Evolutionary conservation across 2,113 vertebrate species (phyloP).

Genomic region (Hypocryptadius cinnamomeus): DNA sequence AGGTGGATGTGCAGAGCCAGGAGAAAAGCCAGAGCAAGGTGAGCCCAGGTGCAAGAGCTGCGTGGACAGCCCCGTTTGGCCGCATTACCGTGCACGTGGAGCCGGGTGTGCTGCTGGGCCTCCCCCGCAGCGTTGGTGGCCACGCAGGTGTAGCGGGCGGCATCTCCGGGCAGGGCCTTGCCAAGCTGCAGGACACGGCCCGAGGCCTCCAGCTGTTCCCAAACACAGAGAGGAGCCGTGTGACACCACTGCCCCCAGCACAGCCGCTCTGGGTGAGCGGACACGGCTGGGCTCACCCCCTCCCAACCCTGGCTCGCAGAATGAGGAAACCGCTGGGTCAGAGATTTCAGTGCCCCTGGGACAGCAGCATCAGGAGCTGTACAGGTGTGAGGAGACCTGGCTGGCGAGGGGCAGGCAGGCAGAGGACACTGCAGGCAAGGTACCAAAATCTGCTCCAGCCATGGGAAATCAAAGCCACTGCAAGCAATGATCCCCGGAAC

Average conservation of each 20-base stretch:
- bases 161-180: conserved; percentile 77
- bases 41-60: background rate
- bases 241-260: background rate
- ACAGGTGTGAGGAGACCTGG: background rate
- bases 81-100: conserved; percentile 87
- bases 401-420: background rate
- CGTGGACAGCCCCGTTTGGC: background rate
- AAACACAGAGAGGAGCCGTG: conserved; percentile 53
- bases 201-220: conserved; percentile 84
- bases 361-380: background rate
- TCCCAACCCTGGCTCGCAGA: background rate
- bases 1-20: background rate
- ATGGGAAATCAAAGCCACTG: background rate
- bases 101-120: conserved; percentile 78
- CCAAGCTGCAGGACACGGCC: conserved; percentile 81
- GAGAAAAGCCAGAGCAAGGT: background rate
- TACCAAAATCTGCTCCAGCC: background rate
- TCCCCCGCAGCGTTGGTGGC: conserved; percentile 95
- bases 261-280: background rate
- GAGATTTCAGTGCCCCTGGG: background rate
- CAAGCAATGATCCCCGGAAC: background rate
- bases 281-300: background rate
- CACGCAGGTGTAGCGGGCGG: conserved; percentile 89
- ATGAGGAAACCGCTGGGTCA: background rate
- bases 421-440: background rate